A percentile compares a stretch with the other conserved stretches of the same genome.
Conservation (phyloP, 2,888 invertebrate genomes). For the Autographa gamma region DNA sequence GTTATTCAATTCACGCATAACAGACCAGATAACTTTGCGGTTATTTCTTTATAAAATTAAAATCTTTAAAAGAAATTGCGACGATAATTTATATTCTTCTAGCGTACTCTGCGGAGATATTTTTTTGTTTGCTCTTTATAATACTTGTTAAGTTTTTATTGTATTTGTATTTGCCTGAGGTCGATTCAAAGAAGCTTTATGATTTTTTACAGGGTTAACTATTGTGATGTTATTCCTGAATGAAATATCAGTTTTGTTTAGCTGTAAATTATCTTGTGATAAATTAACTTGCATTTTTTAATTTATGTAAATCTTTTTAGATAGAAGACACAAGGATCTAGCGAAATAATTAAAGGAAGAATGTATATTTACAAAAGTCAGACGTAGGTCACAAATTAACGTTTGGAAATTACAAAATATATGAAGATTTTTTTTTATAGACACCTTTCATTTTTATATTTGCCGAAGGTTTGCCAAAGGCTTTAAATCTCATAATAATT, state of each 20-base stretch:
- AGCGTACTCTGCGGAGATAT: constrained; percentile 59
- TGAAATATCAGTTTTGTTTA: neutral
- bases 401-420: too few relatives aligned
- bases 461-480: too few relatives aligned
- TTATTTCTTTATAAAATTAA: constrained; percentile 70
- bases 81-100: constrained; percentile 71
- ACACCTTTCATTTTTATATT: too few relatives aligned
- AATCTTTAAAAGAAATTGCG: constrained; percentile 70
- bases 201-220: constrained; percentile 43
- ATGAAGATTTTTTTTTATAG: too few relatives aligned
- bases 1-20: constrained; percentile 51
- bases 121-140: constrained; percentile 69
- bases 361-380: too few relatives aligned
- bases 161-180: constrained; percentile 57
- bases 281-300: too few relatives aligned
- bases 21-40: constrained; percentile 67
- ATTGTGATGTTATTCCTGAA: constrained; percentile 9
- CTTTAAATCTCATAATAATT: too few relatives aligned
- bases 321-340: too few relatives aligned
- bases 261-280: too few relatives aligned
- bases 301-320: too few relatives aligned
- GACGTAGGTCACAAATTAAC: too few relatives aligned
- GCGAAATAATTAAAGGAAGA: too few relatives aligned
- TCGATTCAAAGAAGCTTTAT: constrained; percentile 45
- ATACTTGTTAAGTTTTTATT: constrained; percentile 66